Evolutionary conservation across 92 coral and sea anemone genomes (phyloP).

Genomic region (Hydrozoanthus gracilis): DNA sequence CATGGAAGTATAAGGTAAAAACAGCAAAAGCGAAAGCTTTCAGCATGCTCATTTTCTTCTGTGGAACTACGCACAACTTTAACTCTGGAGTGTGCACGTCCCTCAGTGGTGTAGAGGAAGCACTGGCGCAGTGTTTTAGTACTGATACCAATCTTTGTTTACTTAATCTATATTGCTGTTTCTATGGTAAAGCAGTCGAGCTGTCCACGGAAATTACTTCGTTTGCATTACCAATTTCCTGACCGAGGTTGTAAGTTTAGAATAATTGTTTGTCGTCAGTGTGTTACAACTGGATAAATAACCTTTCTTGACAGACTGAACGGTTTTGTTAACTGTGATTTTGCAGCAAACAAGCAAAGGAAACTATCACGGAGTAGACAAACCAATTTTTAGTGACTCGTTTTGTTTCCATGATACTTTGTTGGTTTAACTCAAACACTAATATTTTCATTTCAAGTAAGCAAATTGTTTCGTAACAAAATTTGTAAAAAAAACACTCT

Average conservation of each 20-base stretch:
- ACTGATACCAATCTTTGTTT: neutral
- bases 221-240: constrained; percentile 19
- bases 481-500: neutral
- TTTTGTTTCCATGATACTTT: constrained; percentile 35
- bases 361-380: too few relatives aligned
- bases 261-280: neutral
- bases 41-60: neutral
- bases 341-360: neutral
- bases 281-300: constrained; percentile 13
- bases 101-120: neutral
- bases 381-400: neutral
- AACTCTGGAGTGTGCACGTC: neutral
- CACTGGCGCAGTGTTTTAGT: neutral
- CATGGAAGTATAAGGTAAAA: neutral
- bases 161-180: constrained; percentile 1
- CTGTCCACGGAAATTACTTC: constrained; percentile 20
- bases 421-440: constrained; percentile 5
- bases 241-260: neutral
- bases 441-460: constrained; percentile 33
- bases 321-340: neutral
- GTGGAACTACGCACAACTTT: neutral
- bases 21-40: neutral
- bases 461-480: constrained; percentile 39
- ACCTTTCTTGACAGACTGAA: neutral
- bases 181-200: constrained; percentile 5